Percentiles rank a stretch among this genome's conserved stretches.
Conservation (phyloP, 2,797 vertebrate genomes). For the Acanthurus leucopareius region DNA sequence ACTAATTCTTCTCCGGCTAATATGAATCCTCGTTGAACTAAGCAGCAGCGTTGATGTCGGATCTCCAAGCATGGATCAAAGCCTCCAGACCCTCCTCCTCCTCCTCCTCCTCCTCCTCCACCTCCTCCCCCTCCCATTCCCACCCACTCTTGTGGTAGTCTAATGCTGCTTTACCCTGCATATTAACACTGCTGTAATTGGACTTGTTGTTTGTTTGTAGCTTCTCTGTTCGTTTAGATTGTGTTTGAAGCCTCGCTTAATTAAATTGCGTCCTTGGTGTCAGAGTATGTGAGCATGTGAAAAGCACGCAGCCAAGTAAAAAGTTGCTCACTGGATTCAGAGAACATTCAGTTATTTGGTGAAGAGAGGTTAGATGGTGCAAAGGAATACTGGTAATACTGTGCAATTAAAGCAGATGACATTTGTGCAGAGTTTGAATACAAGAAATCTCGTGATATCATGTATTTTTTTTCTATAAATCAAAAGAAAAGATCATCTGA, state of each 20-base stretch:
- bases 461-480: too few relatives aligned
- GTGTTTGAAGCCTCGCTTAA: constrained; percentile 77
- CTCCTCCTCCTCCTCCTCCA: constrained; percentile 29
- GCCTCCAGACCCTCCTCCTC: constrained; percentile 41
- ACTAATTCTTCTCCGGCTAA: constrained; percentile 44
- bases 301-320: constrained; percentile 30
- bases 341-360: constrained; percentile 3
- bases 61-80: constrained; percentile 71
- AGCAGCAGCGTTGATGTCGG: constrained; percentile 48
- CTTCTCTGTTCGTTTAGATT: constrained; percentile 76
- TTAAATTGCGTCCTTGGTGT: constrained; percentile 73
- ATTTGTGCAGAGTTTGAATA: neutral
- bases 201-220: constrained; percentile 77
- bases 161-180: constrained; percentile 68
- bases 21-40: constrained; percentile 40
- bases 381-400: constrained; percentile 2
- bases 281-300: constrained; percentile 53
- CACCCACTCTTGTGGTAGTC: constrained; percentile 47
- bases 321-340: constrained; percentile 28
- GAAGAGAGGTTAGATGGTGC: constrained; percentile 2
- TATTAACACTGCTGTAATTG: constrained; percentile 79
- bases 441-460: neutral
- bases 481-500: too few relatives aligned
- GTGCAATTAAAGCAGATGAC: neutral
- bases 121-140: constrained; percentile 44